phyloP scores from a whole-genome alignment of 1,140 invertebrate species.

The Pogonus chalceus region DNA sequence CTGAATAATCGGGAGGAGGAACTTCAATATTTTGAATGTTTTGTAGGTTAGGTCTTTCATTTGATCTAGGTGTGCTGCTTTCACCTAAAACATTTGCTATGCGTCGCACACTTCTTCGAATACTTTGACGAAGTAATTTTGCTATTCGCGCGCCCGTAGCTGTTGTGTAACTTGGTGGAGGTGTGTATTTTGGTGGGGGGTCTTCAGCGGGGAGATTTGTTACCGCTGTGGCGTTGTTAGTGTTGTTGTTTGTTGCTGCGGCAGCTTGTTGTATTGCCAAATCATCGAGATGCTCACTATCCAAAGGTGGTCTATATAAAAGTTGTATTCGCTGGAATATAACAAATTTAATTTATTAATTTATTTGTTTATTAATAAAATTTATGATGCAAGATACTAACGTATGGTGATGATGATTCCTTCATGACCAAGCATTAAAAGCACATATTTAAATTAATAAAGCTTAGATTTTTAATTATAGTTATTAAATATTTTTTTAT shows the following conservation, averaged over 20 bases:
- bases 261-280: slow-evolving; percentile 26
- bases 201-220: slow-evolving; percentile 49
- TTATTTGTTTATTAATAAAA: slow-evolving; percentile 17
- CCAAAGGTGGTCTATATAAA: slow-evolving; percentile 56
- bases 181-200: slow-evolving; percentile 86
- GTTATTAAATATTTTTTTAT: background rate
- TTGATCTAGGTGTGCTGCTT: slow-evolving; percentile 22
- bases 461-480: background rate
- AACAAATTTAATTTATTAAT: slow-evolving; percentile 12
- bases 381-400: background rate
- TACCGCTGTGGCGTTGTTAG: slow-evolving; percentile 14
- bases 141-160: slow-evolving; percentile 75
- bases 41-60: slow-evolving; percentile 20
- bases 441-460: background rate
- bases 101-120: slow-evolving; percentile 67
- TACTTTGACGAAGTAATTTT: slow-evolving; percentile 66
- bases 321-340: slow-evolving; percentile 58
- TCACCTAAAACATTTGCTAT: slow-evolving; percentile 44
- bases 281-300: slow-evolving; percentile 34
- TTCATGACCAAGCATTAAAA: background rate
- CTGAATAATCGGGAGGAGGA: slow-evolving; percentile 52
- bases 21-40: slow-evolving; percentile 24
- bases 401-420: background rate
- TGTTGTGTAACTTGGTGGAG: slow-evolving; percentile 83
- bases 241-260: slow-evolving; percentile 25